phyloP scores from a whole-genome alignment of 2,797 vertebrate species.

The Scyliorhinus canicula region DNA sequence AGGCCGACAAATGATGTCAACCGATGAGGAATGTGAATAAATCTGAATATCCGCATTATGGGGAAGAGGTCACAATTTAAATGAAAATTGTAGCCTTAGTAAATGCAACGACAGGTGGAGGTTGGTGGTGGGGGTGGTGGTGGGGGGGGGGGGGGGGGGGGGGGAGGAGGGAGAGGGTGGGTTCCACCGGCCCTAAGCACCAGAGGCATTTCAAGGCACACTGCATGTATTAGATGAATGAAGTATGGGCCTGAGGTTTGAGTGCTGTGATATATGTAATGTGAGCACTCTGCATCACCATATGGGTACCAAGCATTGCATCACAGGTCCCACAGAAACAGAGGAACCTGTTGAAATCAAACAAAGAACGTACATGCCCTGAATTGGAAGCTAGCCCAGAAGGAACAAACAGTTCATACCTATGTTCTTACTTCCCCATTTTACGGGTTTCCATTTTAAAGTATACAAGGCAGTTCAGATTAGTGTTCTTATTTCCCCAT shows the following conservation, averaged over 20 bases:
- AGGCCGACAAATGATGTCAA: too few species aligned
- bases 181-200: background rate
- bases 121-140: too few species aligned
- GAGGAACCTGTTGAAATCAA: background rate
- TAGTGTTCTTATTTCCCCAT: too few species aligned
- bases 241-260: background rate
- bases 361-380: background rate
- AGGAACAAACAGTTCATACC: too few species aligned
- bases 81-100: background rate
- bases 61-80: background rate
- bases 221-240: background rate
- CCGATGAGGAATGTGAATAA: background rate
- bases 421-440: too few species aligned
- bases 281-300: background rate
- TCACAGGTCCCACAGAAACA: background rate
- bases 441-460: too few species aligned
- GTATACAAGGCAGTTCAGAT: too few species aligned
- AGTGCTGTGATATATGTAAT: background rate
- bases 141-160: too few species aligned
- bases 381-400: too few species aligned
- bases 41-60: background rate
- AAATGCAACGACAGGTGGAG: too few species aligned
- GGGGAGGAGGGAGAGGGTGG: too few species aligned
- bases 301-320: background rate
- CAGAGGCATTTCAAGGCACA: background rate